These are phyloP conservation scores for Haplochromis vanheusdeni DNA, from an alignment of 2,113 vertebrate species.

Conservation along the genomic window DNA sequence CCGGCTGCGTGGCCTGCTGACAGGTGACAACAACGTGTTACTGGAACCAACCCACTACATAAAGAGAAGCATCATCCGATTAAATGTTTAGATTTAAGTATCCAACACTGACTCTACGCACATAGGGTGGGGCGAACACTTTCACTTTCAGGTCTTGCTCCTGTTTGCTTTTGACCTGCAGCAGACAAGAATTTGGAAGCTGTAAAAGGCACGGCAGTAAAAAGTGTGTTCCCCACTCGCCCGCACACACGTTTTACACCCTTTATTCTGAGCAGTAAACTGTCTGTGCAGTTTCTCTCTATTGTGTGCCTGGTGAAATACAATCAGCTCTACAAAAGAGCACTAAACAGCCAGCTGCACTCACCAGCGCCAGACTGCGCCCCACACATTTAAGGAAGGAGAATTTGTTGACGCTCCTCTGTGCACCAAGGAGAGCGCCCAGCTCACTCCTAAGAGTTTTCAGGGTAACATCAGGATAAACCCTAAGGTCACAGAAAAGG, in stretches of 20 bases:
- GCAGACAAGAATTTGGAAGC: background rate
- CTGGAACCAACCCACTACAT: background rate
- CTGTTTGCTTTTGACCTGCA: constrained; percentile 84
- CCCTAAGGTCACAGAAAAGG: constrained; percentile 61
- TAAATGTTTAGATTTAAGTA: background rate
- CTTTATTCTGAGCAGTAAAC: background rate
- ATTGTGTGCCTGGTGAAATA: constrained; percentile 1
- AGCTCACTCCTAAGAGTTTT: constrained; percentile 75
- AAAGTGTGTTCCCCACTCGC: background rate
- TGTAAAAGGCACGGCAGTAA: background rate
- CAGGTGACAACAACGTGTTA: background rate
- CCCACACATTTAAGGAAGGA: constrained; percentile 88
- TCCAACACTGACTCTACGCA: constrained; percentile 61
- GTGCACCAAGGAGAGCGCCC: constrained; percentile 72
- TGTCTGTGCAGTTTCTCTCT: background rate
- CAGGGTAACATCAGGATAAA: constrained; percentile 79
- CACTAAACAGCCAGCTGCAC: constrained; percentile 28
- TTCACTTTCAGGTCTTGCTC: constrained; percentile 86
- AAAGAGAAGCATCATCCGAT: background rate
- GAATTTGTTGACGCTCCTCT: constrained; percentile 73
- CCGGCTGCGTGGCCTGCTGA: constrained; percentile 81
- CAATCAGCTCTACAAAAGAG: background rate
- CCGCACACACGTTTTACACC: background rate
- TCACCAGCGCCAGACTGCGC: constrained; percentile 85
- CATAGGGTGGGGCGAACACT: constrained; percentile 84